These are phyloP conservation scores for Halictus ligatus DNA, from an alignment of 2,888 invertebrate species.

Conservation along the genomic window DNA sequence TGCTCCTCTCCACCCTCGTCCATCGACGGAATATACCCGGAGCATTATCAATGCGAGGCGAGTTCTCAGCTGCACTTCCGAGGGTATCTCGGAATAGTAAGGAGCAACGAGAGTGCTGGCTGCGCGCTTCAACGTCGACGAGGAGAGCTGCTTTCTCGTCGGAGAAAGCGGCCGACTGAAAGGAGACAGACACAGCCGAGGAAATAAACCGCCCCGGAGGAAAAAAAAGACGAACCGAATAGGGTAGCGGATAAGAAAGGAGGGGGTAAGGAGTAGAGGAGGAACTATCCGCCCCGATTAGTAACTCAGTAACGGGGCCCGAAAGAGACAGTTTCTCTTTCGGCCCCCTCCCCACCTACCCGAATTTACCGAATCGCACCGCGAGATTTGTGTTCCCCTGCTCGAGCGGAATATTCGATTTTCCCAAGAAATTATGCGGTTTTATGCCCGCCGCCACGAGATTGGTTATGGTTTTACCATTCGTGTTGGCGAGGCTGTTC, in stretches of 20 bases:
- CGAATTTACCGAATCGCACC: constrained; percentile 46
- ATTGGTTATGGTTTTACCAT: not conserved
- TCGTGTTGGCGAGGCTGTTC: not conserved
- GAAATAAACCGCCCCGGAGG: constrained; percentile 7
- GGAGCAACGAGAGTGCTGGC: constrained; percentile 60
- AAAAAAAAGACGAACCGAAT: constrained; percentile 3
- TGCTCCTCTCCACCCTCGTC: constrained; percentile 22
- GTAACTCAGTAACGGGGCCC: constrained; percentile 67
- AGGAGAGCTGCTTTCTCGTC: constrained; percentile 8
- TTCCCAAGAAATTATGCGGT: not conserved
- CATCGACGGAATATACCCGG: constrained; percentile 57
- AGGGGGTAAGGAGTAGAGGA: not conserved
- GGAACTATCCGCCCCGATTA: constrained; percentile 63
- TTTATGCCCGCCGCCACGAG: not conserved
- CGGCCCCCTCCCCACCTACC: not conserved
- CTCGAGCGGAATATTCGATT: not conserved
- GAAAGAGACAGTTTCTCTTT: constrained; percentile 61
- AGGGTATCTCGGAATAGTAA: constrained; percentile 69
- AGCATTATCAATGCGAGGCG: constrained; percentile 71
- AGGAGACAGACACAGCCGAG: not conserved
- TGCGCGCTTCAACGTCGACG: constrained; percentile 58
- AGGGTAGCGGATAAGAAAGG: not conserved
- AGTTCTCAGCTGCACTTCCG: constrained; percentile 70
- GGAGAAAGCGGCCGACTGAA: not conserved
- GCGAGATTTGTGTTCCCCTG: not conserved